These are phyloP conservation scores for Rutilus rutilus DNA, from an alignment of 2,113 vertebrate genomes.

Conservation along the genomic window DNA sequence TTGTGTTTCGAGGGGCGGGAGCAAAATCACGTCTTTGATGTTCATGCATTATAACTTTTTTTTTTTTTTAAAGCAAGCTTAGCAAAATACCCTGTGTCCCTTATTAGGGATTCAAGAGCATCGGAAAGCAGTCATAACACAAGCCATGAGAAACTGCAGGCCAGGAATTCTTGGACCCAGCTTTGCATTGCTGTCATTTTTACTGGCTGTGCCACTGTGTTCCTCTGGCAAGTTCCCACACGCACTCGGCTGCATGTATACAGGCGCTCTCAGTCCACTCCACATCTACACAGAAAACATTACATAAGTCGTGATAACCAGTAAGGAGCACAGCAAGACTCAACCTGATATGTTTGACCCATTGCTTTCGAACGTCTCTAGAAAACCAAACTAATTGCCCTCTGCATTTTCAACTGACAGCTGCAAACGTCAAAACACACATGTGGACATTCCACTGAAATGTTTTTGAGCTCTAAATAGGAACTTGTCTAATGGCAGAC, in stretches of 20 bases:
- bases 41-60: neutral
- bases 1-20: neutral
- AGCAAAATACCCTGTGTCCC: slow-evolving; percentile 3
- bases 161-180: neutral
- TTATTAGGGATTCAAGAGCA: slow-evolving; percentile 23
- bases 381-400: slow-evolving; percentile 36
- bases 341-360: neutral
- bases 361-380: neutral
- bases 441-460: neutral
- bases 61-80: neutral
- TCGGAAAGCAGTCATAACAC: slow-evolving; percentile 34
- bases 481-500: neutral
- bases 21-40: slow-evolving; percentile 1
- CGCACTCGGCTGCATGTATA: slow-evolving; percentile 7
- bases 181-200: slow-evolving; percentile 42
- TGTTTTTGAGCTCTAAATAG: neutral
- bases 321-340: slow-evolving; percentile 32
- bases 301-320: slow-evolving; percentile 51
- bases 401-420: slow-evolving; percentile 40
- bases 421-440: slow-evolving; percentile 35
- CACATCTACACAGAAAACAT: slow-evolving; percentile 30
- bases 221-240: slow-evolving; percentile 46
- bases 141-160: slow-evolving; percentile 1
- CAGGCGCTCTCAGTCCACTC: slow-evolving; percentile 26
- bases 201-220: neutral